These are phyloP conservation scores for Prorops nasuta DNA, from an alignment of 1,140 invertebrate species.

Conservation along the genomic window DNA sequence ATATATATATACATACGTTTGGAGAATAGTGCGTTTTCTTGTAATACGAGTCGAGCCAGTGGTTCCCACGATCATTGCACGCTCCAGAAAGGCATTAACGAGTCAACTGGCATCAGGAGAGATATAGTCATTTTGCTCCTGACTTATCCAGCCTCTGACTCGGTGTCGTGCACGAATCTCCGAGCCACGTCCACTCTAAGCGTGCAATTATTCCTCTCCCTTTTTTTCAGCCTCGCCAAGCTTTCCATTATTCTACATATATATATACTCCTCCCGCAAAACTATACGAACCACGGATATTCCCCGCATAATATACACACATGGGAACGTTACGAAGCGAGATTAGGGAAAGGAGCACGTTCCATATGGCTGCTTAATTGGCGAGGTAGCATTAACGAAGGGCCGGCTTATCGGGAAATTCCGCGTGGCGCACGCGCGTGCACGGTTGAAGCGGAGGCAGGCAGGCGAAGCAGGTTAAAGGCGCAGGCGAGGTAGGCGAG, in stretches of 20 bases:
- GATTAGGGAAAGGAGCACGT: conserved; percentile 6
- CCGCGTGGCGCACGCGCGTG: conserved; percentile 12
- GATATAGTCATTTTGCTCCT: conserved; percentile 19
- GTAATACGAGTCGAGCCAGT: too few species aligned
- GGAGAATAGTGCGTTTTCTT: too few species aligned
- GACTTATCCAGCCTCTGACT: conserved; percentile 1
- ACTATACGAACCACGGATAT: conserved; percentile 23
- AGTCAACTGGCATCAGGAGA: conserved; percentile 6
- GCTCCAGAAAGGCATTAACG: conserved; percentile 25
- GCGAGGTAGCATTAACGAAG: conserved; percentile 1
- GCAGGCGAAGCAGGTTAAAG: neutral
- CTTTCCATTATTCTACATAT: too few species aligned
- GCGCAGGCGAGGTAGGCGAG: neutral
- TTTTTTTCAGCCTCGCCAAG: too few species aligned
- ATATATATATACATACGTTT: too few species aligned
- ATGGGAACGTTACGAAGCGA: conserved; percentile 11
- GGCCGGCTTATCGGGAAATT: conserved; percentile 20
- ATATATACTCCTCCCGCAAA: too few species aligned
- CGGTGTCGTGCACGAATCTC: conserved; percentile 25
- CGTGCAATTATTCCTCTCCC: conserved; percentile 31
- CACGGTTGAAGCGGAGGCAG: neutral
- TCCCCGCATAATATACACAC: conserved; percentile 13
- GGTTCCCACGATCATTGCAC: conserved; percentile 21
- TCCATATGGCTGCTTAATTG: neutral
- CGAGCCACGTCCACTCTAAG: conserved; percentile 10